A percentile compares a stretch with the other conserved stretches of the same genome.
These are phyloP conservation scores for Henicopernis longicauda DNA, from an alignment of 2,113 vertebrate genomes.

Conservation along the genomic window DNA sequence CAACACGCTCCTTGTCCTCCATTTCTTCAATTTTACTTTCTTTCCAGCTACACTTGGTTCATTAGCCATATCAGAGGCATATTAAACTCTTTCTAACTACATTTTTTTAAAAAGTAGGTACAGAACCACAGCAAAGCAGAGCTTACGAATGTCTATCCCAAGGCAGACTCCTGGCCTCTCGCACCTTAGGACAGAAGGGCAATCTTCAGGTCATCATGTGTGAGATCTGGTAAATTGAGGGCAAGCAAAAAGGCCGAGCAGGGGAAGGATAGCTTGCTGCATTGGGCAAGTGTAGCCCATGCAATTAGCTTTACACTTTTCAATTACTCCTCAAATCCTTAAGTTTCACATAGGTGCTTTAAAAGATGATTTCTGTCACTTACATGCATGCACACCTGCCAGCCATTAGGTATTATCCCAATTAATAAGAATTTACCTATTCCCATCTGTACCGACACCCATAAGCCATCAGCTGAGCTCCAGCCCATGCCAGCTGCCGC, in stretches of 20 bases:
- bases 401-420: not conserved
- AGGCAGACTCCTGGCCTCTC: not conserved
- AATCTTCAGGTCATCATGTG: not conserved
- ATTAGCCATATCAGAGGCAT: not conserved
- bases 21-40: not conserved
- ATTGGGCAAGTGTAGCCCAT: not conserved
- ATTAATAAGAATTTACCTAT: not conserved
- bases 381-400: accelerated
- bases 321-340: not conserved
- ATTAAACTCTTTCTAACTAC: not conserved
- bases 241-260: not conserved
- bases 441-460: not conserved
- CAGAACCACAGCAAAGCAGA: not conserved
- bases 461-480: not conserved
- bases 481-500: accelerated
- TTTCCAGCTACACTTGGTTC: not conserved
- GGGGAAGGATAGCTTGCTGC: not conserved
- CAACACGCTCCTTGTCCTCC: not conserved
- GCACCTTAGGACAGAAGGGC: not conserved
- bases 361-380: not conserved
- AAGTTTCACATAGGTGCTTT: not conserved
- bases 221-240: not conserved
- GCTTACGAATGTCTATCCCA: not conserved
- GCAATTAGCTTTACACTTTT: not conserved
- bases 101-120: not conserved